Evolutionary conservation across 64 coral and sea anemone genomes (phyloP), one percentile per base, ranked within the genome.

Genomic region (Orbicella faveolata): DNA sequence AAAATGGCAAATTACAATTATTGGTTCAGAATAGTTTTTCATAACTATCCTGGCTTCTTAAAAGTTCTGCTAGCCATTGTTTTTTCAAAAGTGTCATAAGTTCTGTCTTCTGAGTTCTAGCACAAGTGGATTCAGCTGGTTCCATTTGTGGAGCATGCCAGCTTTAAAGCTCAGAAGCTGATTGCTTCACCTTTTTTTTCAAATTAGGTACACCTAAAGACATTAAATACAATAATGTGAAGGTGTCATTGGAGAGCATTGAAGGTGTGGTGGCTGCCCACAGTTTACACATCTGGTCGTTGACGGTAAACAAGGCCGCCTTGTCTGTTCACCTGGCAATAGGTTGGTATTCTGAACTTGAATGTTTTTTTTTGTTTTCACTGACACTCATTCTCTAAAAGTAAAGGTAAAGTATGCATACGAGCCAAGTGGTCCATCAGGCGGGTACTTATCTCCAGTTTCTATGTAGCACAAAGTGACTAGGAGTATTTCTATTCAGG

Each of bases 261-360:
- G 76, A 93, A 30, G 93, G 93, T 64, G 96, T 98, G 6, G 83
- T 93, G 11, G 91, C 93, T 36, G 96, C 93, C 36, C 96, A 98
- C 33, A 98, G 93, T 93, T 80, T 98, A 39, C 96, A 98, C 74
- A 98, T 98, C 63, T 98, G 96, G 96, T 98, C 96, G 25, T 83
- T 98, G 34, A 98, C 94, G 25, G 86, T 98, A 21, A 95, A 93
- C 88, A 98, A 95, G 86, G 93, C 94, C 26, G 94, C 93, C 16
- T 75, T 98, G 64, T 84, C 96, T 69, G 96, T 95, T 18, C 96
- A 98, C 89, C 80, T 98, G 57, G 96, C 96, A 19, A 92, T 95
- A 88, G 96, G 96, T 98, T 70, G 20, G 21, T 26, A 20, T 21
- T 66, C 14, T 30, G 34, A 61, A 85, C 13, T 12, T 15, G 18